These are phyloP conservation scores for Cynaeus angustus DNA, from an alignment of 2,888 invertebrate species.

Conservation along the genomic window DNA sequence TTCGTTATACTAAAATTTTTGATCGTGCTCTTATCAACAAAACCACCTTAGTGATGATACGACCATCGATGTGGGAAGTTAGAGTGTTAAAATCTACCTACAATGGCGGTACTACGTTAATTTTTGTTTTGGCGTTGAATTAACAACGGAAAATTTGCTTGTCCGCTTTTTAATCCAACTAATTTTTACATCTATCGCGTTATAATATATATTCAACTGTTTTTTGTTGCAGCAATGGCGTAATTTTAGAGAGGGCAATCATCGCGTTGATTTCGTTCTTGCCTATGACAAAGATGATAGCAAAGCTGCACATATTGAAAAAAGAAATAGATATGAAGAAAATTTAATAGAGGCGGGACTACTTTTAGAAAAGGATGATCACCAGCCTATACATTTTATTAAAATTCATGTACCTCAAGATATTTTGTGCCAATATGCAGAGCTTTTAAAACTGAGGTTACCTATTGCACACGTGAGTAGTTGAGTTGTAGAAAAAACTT, in stretches of 20 bases:
- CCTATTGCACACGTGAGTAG: constrained; percentile 81
- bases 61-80: no score
- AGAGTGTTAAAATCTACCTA: no score
- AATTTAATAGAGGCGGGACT: constrained; percentile 78
- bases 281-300: constrained; percentile 72
- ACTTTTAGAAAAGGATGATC: constrained; percentile 76
- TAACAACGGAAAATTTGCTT: no score
- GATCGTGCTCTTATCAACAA: no score
- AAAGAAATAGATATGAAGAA: constrained; percentile 76
- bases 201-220: background rate
- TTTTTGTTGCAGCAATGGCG: constrained; percentile 72
- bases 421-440: constrained; percentile 82
- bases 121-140: no score
- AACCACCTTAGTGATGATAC: no score
- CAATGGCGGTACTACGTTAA: no score
- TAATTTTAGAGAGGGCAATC: constrained; percentile 73
- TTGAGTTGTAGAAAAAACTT: background rate
- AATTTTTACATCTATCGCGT: background rate
- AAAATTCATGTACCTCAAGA: constrained; percentile 84
- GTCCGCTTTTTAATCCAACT: background rate
- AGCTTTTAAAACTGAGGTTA: constrained; percentile 84
- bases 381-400: constrained; percentile 79
- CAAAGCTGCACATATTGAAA: constrained; percentile 68
- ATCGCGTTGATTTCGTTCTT: constrained; percentile 77
- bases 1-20: no score